Conservation (phyloP, 2,113 vertebrate species). For the Aspiorhynchus laticeps region DNA sequence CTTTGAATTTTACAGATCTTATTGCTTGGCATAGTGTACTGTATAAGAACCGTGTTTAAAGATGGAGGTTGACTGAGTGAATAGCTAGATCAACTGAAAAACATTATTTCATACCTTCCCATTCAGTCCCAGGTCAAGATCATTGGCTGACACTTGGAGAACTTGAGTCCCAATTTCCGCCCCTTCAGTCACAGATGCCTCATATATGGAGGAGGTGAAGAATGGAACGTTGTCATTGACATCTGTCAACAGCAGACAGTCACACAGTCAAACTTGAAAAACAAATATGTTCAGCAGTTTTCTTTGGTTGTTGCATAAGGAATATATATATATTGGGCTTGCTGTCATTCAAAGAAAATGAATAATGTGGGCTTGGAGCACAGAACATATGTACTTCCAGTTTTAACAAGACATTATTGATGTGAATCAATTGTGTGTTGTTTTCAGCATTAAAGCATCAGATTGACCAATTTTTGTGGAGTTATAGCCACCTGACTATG, state of each 20-base stretch:
- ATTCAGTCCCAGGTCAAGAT: constrained; percentile 84
- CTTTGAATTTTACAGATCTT: constrained; percentile 6
- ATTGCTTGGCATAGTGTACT: background rate
- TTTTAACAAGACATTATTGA: background rate
- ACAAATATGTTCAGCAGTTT: background rate
- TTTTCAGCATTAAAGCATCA: background rate
- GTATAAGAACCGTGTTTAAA: background rate
- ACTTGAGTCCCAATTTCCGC: constrained; percentile 80
- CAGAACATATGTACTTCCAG: background rate
- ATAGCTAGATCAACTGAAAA: background rate
- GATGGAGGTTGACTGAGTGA: background rate
- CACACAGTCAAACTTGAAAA: background rate
- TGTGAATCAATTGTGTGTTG: background rate
- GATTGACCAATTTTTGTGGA: constrained; percentile 5
- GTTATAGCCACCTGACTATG: background rate
- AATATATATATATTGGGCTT: background rate
- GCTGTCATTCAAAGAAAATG: background rate
- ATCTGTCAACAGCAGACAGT: constrained; percentile 69
- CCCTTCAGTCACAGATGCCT: constrained; percentile 84
- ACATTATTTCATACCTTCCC: constrained; percentile 76
- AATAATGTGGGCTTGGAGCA: constrained; percentile 11
- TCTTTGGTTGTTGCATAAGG: background rate
- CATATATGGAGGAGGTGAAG: constrained; percentile 90
- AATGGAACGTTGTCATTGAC: constrained; percentile 93
- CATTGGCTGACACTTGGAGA: constrained; percentile 84